Base-by-base conservation (phyloP, 2,113 vertebrate species). In the Podocnemis expansa region DNA sequence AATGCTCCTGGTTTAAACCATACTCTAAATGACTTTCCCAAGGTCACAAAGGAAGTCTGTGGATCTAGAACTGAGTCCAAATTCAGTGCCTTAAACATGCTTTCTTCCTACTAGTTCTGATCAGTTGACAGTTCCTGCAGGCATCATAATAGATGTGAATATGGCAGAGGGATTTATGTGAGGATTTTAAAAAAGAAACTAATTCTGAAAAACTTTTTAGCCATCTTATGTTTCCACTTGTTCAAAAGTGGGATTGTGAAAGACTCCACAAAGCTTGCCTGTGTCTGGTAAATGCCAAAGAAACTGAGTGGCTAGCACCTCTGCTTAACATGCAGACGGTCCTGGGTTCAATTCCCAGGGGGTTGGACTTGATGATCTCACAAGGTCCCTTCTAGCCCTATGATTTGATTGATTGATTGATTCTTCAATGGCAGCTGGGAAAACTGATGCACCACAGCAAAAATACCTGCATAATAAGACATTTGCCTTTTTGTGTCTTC, bases 391-490 rank as follows among this genome's bases (percentile, higher is more conserved):
- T n/a, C n/a, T n/a, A n/a, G n/a, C n/a, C n/a, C n/a, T n/a, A n/a
- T n/a, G n/a, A n/a, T n/a, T n/a, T n/a, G n/a, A n/a, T n/a, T n/a
- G n/a, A n/a, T n/a, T n/a, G n/a, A n/a, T n/a, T n/a, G n/a, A n/a
- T n/a, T n/a, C n/a, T 10, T 41, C 14, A 49, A 43, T 43, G 38
- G 70, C 38, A 67, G 80, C 41, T 75, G 70, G 45, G 10, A 67
- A 29, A 56, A n/a, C n/a, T 9, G 49, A 89, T 45, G 60, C 34
- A 4, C 52, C 0, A 0, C 2, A 38, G 2, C 22, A 55, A 58
- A 79, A 3, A 10, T 1, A 13, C 38, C 70, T 43, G 70, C 38
- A 75, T 75, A 24, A 45, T 75, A 43, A 75, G 12, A 75, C 22
- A 8, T 24, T 75, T 17, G 12, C 41, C 25, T 75, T 70, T 70